Evolutionary conservation across 2,113 vertebrate species (phyloP).

Genomic region (Ptyas mucosa): DNA sequence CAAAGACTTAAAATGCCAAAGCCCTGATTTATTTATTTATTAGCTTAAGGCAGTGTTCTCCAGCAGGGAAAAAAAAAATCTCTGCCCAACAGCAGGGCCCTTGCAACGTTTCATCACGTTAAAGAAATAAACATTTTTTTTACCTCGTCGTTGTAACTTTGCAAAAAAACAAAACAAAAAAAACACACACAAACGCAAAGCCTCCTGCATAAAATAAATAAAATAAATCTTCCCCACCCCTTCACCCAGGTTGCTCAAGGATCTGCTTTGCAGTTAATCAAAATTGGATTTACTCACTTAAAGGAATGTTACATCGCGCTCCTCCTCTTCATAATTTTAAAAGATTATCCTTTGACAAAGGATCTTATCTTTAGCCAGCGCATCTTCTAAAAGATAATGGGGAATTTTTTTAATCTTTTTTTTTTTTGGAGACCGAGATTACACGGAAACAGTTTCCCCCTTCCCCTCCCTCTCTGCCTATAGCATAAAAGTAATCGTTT

Average conservation of each 20-base stretch:
- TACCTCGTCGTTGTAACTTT: background rate
- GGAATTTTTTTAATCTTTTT: background rate
- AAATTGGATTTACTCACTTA: background rate
- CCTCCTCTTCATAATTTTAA: background rate
- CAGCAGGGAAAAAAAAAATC: background rate
- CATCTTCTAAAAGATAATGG: slow-evolving; percentile 18
- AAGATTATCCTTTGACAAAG: background rate
- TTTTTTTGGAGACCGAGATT: slow-evolving; percentile 20
- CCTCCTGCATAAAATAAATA: no score
- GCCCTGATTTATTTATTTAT: slow-evolving; percentile 5
- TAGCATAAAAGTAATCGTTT: slow-evolving; percentile 29
- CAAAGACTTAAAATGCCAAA: background rate
- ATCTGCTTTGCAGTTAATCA: slow-evolving; percentile 16
- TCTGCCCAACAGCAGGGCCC: background rate
- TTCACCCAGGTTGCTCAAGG: background rate
- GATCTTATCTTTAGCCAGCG: background rate
- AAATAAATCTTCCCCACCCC: fast-evolving
- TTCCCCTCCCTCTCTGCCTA: background rate
- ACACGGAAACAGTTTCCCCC: background rate
- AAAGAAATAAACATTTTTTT: background rate
- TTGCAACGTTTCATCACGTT: background rate
- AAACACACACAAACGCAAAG: background rate
- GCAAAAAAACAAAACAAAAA: background rate
- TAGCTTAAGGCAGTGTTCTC: background rate
- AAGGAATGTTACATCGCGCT: background rate